Evolutionary conservation across 2,888 invertebrate genomes (phyloP).

Genomic region (Theodoxus fluviatilis): DNA sequence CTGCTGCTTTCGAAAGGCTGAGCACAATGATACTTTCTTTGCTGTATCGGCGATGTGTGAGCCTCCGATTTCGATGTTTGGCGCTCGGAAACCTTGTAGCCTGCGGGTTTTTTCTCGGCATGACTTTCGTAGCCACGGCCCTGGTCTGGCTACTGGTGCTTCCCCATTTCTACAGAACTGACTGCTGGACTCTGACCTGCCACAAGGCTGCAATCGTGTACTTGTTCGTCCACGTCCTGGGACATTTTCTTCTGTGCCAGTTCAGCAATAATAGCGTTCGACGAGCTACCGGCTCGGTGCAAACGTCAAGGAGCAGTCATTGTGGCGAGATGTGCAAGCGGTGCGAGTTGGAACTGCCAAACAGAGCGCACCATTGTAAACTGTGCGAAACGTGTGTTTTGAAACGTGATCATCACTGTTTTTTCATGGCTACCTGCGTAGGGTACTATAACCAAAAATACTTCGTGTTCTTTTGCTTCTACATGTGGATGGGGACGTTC

Average conservation of each 20-base stretch:
- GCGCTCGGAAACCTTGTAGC: slow-evolving; percentile 25
- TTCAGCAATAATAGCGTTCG: slow-evolving; percentile 31
- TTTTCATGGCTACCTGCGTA: slow-evolving; percentile 42
- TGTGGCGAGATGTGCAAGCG: too few species aligned
- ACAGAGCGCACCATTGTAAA: slow-evolving; percentile 40
- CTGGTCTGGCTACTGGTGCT: slow-evolving; percentile 34
- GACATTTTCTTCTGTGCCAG: slow-evolving; percentile 35
- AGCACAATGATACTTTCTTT: not conserved
- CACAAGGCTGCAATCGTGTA: slow-evolving; percentile 31
- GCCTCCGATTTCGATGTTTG: slow-evolving; percentile 20
- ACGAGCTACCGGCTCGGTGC: not conserved
- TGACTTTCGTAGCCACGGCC: slow-evolving; percentile 32
- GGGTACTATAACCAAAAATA: slow-evolving; percentile 43
- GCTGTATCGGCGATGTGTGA: not conserved
- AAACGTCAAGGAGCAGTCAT: not conserved
- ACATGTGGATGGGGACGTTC: slow-evolving; percentile 37
- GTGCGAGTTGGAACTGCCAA: slow-evolving; percentile 32
- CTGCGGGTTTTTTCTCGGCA: slow-evolving; percentile 26
- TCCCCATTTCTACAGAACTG: slow-evolving; percentile 31
- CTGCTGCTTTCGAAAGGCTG: not conserved
- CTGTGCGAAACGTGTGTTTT: slow-evolving; percentile 39
- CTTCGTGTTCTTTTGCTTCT: slow-evolving; percentile 42
- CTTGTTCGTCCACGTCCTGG: slow-evolving; percentile 38
- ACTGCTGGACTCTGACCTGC: not conserved
- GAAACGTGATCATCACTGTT: slow-evolving; percentile 44